Conservation (phyloP, 2,113 vertebrate species). For the Rhinolophus ferrumequinum region DNA sequence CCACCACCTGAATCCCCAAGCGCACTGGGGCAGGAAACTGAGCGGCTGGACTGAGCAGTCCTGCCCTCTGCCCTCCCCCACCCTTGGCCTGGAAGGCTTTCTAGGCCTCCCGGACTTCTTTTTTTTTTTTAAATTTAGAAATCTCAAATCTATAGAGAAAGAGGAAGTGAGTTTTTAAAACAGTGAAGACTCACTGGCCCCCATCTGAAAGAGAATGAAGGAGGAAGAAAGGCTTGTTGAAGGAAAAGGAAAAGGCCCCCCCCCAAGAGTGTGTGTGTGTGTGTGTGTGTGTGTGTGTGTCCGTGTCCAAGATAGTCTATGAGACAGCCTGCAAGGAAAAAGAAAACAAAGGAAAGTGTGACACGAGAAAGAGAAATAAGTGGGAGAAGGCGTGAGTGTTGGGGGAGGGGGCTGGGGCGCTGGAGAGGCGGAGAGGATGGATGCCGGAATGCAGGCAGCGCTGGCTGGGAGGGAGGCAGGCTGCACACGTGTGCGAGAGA, state of each 20-base stretch:
- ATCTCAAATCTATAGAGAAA: slow-evolving; percentile 39
- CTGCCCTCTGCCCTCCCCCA: background rate
- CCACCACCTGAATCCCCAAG: slow-evolving; percentile 42
- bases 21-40: slow-evolving; percentile 51
- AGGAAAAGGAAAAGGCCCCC: background rate
- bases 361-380: slow-evolving; percentile 54
- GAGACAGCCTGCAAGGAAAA: slow-evolving; percentile 45
- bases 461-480: background rate
- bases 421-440: background rate
- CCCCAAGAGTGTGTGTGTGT: background rate
- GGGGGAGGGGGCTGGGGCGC: slow-evolving; percentile 36
- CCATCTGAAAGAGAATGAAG: slow-evolving; percentile 14
- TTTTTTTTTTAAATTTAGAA: slow-evolving; percentile 37
- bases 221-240: slow-evolving; percentile 29
- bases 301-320: background rate
- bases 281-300: background rate
- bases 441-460: slow-evolving; percentile 37
- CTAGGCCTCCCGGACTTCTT: background rate
- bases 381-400: background rate
- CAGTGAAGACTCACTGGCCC: background rate
- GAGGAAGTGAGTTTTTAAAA: slow-evolving; percentile 50
- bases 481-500: slow-evolving; percentile 56
- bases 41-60: background rate
- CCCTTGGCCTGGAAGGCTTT: background rate
- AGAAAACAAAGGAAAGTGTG: slow-evolving; percentile 75